Conservation (phyloP, 1,140 invertebrate species). For the Drosophila bifasciata region DNA sequence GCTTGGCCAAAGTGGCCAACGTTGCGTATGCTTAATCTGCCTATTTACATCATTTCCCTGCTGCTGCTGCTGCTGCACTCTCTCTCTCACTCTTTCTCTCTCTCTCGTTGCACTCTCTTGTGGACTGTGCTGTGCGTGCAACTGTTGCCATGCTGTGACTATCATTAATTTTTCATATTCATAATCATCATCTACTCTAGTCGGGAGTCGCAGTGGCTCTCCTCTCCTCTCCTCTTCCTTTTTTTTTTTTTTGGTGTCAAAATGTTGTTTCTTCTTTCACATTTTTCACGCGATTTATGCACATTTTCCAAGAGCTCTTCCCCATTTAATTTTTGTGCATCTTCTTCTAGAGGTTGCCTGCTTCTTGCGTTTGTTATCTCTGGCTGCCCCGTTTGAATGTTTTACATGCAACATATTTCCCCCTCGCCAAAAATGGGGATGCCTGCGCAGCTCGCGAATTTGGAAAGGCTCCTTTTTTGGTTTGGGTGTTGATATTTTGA, state of each 20-base stretch:
- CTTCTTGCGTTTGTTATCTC: constrained; percentile 23
- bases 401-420: constrained; percentile 58
- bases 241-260: constrained; percentile 68
- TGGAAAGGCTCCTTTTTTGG: constrained; percentile 73
- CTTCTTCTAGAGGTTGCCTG: constrained; percentile 21
- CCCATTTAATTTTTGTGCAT: constrained; percentile 33
- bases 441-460: constrained; percentile 35
- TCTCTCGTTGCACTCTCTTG: no score
- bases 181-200: constrained; percentile 79
- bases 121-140: constrained; percentile 59
- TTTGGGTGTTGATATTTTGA: constrained; percentile 65
- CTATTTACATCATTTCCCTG: constrained; percentile 64
- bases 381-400: constrained; percentile 36
- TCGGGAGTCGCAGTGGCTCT: constrained; percentile 9
- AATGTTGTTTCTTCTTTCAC: constrained; percentile 77
- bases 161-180: constrained; percentile 83
- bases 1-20: constrained; percentile 60
- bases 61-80: background rate
- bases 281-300: constrained; percentile 80
- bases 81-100: no score
- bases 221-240: constrained; percentile 3
- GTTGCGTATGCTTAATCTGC: constrained; percentile 78
- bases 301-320: constrained; percentile 38
- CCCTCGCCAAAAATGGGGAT: constrained; percentile 23
- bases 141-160: constrained; percentile 81